These are phyloP conservation scores for Papilio protenor DNA, from an alignment of 2,888 invertebrate genomes.

Conservation along the genomic window DNA sequence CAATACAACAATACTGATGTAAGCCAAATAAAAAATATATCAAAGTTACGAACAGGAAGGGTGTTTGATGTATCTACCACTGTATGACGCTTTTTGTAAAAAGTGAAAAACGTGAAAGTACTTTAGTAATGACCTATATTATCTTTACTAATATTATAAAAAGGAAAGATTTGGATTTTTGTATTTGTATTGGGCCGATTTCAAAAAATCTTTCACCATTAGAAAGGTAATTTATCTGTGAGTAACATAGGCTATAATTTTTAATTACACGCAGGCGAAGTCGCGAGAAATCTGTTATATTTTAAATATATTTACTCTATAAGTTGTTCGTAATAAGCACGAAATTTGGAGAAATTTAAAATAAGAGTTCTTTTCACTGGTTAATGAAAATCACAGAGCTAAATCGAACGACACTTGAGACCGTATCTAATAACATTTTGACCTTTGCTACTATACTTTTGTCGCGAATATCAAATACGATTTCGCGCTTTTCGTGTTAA, in stretches of 20 bases:
- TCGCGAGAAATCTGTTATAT: too few species aligned
- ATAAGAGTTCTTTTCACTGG: background rate
- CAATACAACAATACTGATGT: background rate
- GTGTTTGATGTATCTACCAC: background rate
- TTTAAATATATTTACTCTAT: too few species aligned
- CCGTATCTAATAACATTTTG: conserved; percentile 11
- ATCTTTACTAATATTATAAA: too few species aligned
- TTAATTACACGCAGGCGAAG: too few species aligned
- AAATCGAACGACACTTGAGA: conserved; percentile 1
- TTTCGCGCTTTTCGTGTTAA: background rate
- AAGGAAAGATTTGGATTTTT: too few species aligned
- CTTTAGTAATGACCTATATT: too few species aligned
- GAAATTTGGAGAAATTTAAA: background rate
- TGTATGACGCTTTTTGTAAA: too few species aligned
- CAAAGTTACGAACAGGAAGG: background rate
- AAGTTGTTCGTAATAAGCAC: background rate
- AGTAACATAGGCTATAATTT: too few species aligned
- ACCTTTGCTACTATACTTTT: background rate
- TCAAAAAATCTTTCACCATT: too few species aligned
- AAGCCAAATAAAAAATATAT: background rate
- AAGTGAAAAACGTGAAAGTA: too few species aligned
- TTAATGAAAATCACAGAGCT: background rate
- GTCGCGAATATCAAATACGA: background rate
- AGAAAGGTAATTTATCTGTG: too few species aligned
- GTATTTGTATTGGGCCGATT: too few species aligned